phyloP scores from a whole-genome alignment of 92 coral and sea anemone species.

The Ricordea florida region DNA sequence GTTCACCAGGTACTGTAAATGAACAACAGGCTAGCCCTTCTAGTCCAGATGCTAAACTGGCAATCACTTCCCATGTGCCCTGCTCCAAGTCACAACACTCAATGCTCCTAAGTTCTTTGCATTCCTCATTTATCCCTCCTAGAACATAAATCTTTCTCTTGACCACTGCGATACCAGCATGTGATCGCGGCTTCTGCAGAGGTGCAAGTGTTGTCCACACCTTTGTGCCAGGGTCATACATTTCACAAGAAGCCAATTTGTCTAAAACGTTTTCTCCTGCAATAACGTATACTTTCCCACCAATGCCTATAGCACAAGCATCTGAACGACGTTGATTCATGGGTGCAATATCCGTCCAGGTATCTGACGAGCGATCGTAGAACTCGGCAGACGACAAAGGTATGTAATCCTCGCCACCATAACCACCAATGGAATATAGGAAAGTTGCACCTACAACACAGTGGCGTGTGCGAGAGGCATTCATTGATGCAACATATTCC shows the following conservation, averaged over 20 bases:
- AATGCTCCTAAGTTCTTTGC: conserved; percentile 76
- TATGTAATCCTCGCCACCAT: conserved; percentile 67
- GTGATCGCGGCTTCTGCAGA: conserved; percentile 65
- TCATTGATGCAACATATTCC: conserved; percentile 73
- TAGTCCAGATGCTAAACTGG: conserved; percentile 59
- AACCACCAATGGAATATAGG: conserved; percentile 79
- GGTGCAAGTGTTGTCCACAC: conserved; percentile 70
- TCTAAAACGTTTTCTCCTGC: conserved; percentile 81
- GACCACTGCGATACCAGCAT: conserved; percentile 62
- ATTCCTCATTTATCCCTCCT: conserved; percentile 66
- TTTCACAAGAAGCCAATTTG: conserved; percentile 74
- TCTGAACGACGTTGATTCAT: conserved; percentile 76
- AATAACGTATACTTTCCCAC: conserved; percentile 61
- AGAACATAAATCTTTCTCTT: conserved; percentile 66
- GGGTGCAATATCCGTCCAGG: conserved; percentile 66
- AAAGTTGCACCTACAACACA: conserved; percentile 52
- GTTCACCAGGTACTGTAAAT: conserved; percentile 82
- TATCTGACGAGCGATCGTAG: conserved; percentile 52
- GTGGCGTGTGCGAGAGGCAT: conserved; percentile 72
- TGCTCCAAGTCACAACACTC: conserved; percentile 81
- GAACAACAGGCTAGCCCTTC: conserved; percentile 83
- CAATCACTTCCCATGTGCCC: conserved; percentile 51
- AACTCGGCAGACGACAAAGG: conserved; percentile 74
- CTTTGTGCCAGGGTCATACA: conserved; percentile 57
- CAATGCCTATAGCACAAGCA: conserved; percentile 47